These are phyloP conservation scores for Bubo bubo DNA, from an alignment of 2,113 vertebrate species.

Conservation along the genomic window DNA sequence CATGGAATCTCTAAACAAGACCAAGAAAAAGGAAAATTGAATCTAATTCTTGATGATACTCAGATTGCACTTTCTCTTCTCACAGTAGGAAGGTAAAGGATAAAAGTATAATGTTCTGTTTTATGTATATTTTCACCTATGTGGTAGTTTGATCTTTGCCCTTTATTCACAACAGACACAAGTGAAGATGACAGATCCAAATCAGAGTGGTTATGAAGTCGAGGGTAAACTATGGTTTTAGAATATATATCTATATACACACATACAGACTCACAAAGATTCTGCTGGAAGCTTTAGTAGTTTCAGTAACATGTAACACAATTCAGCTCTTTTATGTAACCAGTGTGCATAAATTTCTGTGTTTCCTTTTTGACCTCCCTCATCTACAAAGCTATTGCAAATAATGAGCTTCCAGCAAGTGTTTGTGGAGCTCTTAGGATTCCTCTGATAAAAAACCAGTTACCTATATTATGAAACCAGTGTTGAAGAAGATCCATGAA, in stretches of 20 bases:
- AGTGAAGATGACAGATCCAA: background rate
- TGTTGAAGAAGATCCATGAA: background rate
- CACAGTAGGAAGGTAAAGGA: background rate
- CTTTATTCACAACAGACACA: background rate
- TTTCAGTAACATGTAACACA: background rate
- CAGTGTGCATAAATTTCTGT: background rate
- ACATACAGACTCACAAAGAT: fast-evolving
- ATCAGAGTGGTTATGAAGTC: background rate
- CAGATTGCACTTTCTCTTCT: background rate
- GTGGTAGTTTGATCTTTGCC: background rate
- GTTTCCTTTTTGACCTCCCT: background rate
- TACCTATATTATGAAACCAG: background rate
- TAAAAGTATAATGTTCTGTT: background rate
- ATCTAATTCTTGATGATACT: background rate
- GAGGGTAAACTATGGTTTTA: background rate
- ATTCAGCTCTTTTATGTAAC: background rate
- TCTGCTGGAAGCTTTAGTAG: background rate
- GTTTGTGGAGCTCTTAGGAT: background rate
- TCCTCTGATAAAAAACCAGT: background rate
- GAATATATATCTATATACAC: too few relatives aligned
- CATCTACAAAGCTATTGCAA: background rate
- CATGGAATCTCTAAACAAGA: background rate
- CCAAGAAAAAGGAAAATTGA: background rate
- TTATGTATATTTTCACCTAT: background rate
- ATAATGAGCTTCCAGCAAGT: background rate